Evolutionary conservation across 2,113 vertebrate genomes (phyloP).

Genomic region (Upupa epops): DNA sequence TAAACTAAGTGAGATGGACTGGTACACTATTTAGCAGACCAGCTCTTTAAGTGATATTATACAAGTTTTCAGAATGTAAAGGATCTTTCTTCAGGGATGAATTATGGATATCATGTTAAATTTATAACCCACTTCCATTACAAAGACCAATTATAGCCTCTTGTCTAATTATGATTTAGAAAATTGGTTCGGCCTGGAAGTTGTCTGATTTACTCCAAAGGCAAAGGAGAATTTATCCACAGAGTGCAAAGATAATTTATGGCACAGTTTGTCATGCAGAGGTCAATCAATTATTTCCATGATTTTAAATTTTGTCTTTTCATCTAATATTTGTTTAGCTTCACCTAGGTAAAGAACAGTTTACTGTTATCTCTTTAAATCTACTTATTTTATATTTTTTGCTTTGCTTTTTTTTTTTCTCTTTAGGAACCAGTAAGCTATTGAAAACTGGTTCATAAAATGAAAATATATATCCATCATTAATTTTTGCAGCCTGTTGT

Average conservation of each 20-base stretch:
- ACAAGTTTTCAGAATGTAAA: slow-evolving; percentile 66
- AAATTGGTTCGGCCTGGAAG: slow-evolving; percentile 69
- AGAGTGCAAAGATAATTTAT: slow-evolving; percentile 64
- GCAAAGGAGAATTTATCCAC: slow-evolving; percentile 55
- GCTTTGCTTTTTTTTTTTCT: too few relatives aligned
- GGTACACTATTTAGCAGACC: slow-evolving; percentile 63
- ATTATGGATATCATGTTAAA: slow-evolving; percentile 66
- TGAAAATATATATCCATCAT: not conserved
- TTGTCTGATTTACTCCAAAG: slow-evolving; percentile 67
- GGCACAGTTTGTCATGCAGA: slow-evolving; percentile 43
- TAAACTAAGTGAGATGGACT: slow-evolving; percentile 69
- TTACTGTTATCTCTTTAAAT: not conserved
- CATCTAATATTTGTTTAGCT: slow-evolving; percentile 24
- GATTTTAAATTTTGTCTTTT: slow-evolving; percentile 40
- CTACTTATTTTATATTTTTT: not conserved
- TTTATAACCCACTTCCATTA: slow-evolving; percentile 66
- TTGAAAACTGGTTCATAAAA: not conserved
- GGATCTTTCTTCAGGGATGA: slow-evolving; percentile 63
- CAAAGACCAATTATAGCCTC: slow-evolving; percentile 55
- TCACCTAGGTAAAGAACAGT: slow-evolving; percentile 4
- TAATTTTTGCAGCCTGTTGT: not conserved
- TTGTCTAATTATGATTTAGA: slow-evolving; percentile 68
- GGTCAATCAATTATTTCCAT: slow-evolving; percentile 58
- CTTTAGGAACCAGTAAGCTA: not conserved
- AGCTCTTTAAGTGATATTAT: slow-evolving; percentile 64